Base-by-base conservation (phyloP, 2,113 vertebrate species). In the Scortum barcoo region DNA sequence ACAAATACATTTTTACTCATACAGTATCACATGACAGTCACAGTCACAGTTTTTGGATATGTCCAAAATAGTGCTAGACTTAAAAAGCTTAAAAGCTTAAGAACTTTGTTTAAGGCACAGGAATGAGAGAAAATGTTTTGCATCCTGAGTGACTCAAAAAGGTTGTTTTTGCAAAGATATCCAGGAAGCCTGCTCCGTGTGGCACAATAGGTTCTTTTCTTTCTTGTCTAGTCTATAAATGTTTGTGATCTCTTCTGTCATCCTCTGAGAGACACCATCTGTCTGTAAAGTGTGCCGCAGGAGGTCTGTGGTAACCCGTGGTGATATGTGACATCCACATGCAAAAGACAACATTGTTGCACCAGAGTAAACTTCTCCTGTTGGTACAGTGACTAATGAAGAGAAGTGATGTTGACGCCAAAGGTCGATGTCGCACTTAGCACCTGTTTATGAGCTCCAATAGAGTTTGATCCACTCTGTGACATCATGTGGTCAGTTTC, bases 311-410 rank as follows among this genome's bases (percentile, higher is more conserved):
- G 84, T 76, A 78, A 84, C 79, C 69, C 14, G 1, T 46, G 69
- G 81, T 71, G 81, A 92, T 89, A 93, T 93, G 84, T 92, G 76
- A 65, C 88, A 69, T 87, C 67, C 60, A 65, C 62, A 38, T 76
- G 92, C 50, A 40, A 91, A 91, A 91, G 90, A 90, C 89, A 80
- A 81, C 90, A 92, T 80, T 1, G 28, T 7, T 46, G 61, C 81
- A 84, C 83, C 46, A 90, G 90, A 92, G 85, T 76, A 78, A 90
- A 91, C 86, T 20, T 51, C 54, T 71, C 48, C 67, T 81, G 78
- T 68, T 79, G 76, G 67, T 19, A 38, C 38, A 63, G 67, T 75
- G 87, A 76, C 88, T 71, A 66, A 77, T 88, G 81, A 91, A 66
- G 76, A 72, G 77, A 78, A 69, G 82, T 78, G 93, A 94, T 78